These are phyloP conservation scores for Hetaerina americana DNA, from an alignment of 1,140 invertebrate species.

Conservation along the genomic window DNA sequence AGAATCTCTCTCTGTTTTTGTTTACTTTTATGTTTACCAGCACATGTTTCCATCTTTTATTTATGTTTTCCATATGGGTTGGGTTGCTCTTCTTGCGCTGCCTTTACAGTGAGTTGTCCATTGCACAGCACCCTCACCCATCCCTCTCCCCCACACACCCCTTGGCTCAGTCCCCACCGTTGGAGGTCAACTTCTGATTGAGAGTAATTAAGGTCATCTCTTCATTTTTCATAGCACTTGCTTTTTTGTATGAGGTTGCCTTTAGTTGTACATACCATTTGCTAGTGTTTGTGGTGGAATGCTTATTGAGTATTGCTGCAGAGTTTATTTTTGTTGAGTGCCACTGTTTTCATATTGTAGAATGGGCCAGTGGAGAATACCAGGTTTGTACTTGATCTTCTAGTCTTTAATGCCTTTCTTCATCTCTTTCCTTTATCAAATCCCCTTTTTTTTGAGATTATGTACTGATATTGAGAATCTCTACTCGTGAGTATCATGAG, in stretches of 20 bases:
- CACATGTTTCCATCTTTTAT: background rate
- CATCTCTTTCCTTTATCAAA: too few relatives aligned
- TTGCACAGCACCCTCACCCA: too few relatives aligned
- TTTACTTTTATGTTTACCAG: background rate
- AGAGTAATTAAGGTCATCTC: background rate
- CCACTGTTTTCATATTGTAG: background rate
- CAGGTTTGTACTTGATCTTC: background rate
- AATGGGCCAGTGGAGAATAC: background rate
- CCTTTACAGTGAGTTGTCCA: too few relatives aligned
- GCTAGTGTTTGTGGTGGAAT: background rate
- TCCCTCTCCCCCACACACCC: background rate
- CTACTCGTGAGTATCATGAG: too few relatives aligned
- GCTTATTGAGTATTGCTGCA: background rate
- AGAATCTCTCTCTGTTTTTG: background rate
- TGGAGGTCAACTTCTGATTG: too few relatives aligned
- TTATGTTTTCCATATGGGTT: too few relatives aligned
- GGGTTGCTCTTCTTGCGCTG: background rate
- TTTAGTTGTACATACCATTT: background rate
- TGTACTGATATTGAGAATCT: too few relatives aligned
- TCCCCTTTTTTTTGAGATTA: too few relatives aligned
- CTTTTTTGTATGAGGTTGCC: background rate
- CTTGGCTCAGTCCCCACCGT: background rate
- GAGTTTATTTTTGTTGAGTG: background rate
- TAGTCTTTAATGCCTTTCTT: too few relatives aligned
- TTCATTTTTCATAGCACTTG: background rate